Conservation (phyloP, 1,140 invertebrate genomes). For the Carposina sasakii region DNA sequence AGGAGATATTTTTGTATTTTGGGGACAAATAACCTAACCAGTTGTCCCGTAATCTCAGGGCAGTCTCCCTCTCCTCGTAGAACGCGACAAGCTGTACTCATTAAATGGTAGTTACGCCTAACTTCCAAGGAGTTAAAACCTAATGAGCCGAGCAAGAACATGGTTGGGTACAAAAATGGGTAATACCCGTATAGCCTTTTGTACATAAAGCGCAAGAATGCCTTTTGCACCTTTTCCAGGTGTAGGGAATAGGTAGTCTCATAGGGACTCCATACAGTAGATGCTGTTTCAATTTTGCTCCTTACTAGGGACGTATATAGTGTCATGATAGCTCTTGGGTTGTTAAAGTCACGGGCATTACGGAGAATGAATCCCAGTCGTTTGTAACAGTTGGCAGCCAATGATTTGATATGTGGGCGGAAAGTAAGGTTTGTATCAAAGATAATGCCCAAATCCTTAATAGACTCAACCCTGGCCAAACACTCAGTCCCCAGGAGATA, state of each 20-base stretch:
- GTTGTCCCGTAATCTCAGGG: not conserved
- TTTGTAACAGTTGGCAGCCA: not conserved
- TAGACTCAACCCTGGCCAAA: not conserved
- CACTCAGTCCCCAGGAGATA: not conserved
- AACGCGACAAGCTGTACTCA: not conserved
- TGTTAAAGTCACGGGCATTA: not conserved
- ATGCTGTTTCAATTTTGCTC: not conserved
- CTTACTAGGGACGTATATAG: not conserved
- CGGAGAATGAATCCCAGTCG: constrained; percentile 6
- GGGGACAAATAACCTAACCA: not conserved
- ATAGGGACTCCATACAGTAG: constrained; percentile 1
- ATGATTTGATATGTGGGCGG: not conserved
- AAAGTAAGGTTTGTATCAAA: constrained; percentile 4
- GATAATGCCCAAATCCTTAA: not conserved
- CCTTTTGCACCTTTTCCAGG: constrained; percentile 6
- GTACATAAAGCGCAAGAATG: not conserved
- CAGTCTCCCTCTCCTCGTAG: not conserved
- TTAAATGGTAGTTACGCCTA: not conserved
- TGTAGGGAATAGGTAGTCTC: not conserved
- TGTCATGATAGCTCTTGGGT: not conserved
- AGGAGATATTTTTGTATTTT: not conserved
- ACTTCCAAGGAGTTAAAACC: not conserved
- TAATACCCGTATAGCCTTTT: not conserved
- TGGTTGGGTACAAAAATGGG: not conserved
- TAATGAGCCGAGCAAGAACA: not conserved